A percentile compares a stretch with the other conserved stretches of the same genome.
These are phyloP conservation scores for Danio albolineatus DNA, from an alignment of 2,797 vertebrate species.

Conservation along the genomic window DNA sequence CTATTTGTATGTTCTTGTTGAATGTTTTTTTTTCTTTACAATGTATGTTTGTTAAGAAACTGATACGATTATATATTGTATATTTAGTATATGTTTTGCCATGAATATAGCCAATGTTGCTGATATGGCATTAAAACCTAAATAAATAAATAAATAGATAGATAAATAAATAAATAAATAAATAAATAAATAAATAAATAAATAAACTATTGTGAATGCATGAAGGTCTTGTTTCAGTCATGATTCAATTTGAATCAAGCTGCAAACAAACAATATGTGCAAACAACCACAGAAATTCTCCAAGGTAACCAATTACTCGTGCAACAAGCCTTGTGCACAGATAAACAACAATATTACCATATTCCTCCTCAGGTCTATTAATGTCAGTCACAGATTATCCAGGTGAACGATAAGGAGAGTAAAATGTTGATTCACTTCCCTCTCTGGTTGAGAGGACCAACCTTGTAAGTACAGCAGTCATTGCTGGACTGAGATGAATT, in stretches of 20 bases:
- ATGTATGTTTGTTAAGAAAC: too few species aligned
- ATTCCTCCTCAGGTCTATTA: conserved; percentile 7
- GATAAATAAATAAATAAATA: too few species aligned
- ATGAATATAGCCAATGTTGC: too few species aligned
- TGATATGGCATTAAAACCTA: too few species aligned
- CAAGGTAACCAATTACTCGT: neutral
- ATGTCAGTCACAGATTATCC: conserved; percentile 17
- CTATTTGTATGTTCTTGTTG: too few species aligned
- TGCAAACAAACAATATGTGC: neutral
- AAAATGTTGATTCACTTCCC: conserved; percentile 19
- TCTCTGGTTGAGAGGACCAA: conserved; percentile 21
- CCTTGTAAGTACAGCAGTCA: conserved; percentile 39
- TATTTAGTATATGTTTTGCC: too few species aligned
- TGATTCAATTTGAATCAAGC: conserved; percentile 4
- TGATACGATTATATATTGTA: too few species aligned
- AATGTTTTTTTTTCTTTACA: too few species aligned
- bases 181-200: too few species aligned
- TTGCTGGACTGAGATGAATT: conserved; percentile 15
- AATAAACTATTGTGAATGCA: neutral
- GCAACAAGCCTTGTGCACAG: neutral
- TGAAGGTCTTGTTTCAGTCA: neutral
- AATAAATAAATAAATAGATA: too few species aligned
- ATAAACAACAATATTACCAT: neutral
- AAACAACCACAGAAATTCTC: neutral
- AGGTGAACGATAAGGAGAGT: conserved; percentile 6